Conservation (phyloP, 2,797 vertebrate genomes). For the Bovichtus variegatus region DNA sequence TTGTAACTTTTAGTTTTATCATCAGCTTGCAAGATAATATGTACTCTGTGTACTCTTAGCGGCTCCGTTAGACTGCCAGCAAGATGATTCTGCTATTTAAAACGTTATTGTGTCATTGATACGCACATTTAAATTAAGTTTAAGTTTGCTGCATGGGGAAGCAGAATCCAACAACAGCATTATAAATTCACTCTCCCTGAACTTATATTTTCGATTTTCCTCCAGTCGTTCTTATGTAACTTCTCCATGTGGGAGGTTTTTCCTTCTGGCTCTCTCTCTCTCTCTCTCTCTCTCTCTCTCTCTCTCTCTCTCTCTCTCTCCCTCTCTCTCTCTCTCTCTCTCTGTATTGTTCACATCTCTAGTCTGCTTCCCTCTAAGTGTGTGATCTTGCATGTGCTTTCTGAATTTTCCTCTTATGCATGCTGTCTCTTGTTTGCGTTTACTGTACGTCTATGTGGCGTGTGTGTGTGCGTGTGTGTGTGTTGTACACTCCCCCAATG, state of each 20-base stretch:
- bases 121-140: slow-evolving; percentile 28
- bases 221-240: slow-evolving; percentile 74
- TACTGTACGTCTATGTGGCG: slow-evolving; percentile 45
- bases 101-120: slow-evolving; percentile 18
- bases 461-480: slow-evolving; percentile 42
- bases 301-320: slow-evolving; percentile 11
- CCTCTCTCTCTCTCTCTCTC: slow-evolving; percentile 18
- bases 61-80: slow-evolving; percentile 5
- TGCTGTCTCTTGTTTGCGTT: slow-evolving; percentile 68
- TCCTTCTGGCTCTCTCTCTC: slow-evolving; percentile 50
- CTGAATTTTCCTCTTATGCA: slow-evolving; percentile 68
- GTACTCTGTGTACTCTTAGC: slow-evolving; percentile 6
- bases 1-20: background rate
- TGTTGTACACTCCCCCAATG: slow-evolving; percentile 47
- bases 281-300: slow-evolving; percentile 4
- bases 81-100: slow-evolving; percentile 14
- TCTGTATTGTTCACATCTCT: slow-evolving; percentile 55
- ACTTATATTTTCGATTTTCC: slow-evolving; percentile 68
- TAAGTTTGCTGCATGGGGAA: slow-evolving; percentile 32
- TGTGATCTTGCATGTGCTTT: slow-evolving; percentile 80
- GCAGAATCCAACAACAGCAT: slow-evolving; percentile 44
- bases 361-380: slow-evolving; percentile 55
- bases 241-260: slow-evolving; percentile 68
- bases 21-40: background rate
- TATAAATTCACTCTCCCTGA: slow-evolving; percentile 52